Evolutionary conservation across 2,113 vertebrate genomes (phyloP), one percentile per base, ranked within the genome.

Genomic region (Drymodes brunneopygia): DNA sequence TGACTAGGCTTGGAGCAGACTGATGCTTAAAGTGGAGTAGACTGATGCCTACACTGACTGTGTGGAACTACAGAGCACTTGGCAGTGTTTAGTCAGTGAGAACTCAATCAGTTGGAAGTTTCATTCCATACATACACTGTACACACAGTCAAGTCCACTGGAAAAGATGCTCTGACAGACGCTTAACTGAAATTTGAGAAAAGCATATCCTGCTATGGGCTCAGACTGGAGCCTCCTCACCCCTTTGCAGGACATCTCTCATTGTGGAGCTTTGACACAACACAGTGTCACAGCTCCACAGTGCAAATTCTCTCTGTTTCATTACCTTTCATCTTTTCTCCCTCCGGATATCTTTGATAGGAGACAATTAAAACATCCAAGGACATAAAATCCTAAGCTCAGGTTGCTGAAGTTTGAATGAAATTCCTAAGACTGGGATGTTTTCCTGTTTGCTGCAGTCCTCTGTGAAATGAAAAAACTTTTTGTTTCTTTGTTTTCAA

Each of bases 181-280:
- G 70, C 45, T 48, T 94, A 97, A 95, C 50, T 95, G 84, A 95
- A 94, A 85, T 33, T 29, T 65, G 40, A 51, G 80, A 95, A 94
- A 82, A 71, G 2, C 2, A 1, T 28, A 79, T 28, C 36, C n/a
- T 95, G 29, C 58, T 50, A 85, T 11, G 8, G 58, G 53, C 57
- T 92, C 28, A 64, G 23, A 58, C 38, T 81, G 42, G 19, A 89
- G 31, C 23, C 36, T 81, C 18, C 78, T 90, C 66, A 79, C 36
- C 36, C 36, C 27, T 64, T 66, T 60, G 57, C 62, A 91, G 81
- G 51, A 58, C 35, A 86, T 27, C 21, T 77, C 8, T 72, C 9
- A 12, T 31, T 71, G 47, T 40, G n/a, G 31, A 90, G 38, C 53
- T 75, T 25, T 75, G 75, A 80, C 61, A 53, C 1, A 2, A 20